Evolutionary conservation across 2,113 vertebrate genomes (phyloP).

Genomic region (Ceyx cyanopectus): DNA sequence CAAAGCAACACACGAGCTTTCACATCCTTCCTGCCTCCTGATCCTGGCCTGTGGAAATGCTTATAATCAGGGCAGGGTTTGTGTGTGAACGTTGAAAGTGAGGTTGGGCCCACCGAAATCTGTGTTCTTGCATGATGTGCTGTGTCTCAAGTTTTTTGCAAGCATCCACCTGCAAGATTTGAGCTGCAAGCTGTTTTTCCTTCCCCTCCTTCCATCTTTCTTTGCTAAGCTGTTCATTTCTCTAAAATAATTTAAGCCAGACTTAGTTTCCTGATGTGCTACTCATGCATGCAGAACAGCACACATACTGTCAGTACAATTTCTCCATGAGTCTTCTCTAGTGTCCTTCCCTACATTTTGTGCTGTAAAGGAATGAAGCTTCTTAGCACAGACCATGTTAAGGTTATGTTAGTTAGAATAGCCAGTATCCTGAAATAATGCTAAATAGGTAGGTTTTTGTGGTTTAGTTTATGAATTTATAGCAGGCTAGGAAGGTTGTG

Average conservation of each 20-base stretch:
- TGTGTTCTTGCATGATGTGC: background rate
- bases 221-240: background rate
- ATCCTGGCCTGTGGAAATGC: background rate
- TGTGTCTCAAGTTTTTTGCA: background rate
- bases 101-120: background rate
- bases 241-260: background rate
- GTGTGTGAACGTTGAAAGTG: background rate
- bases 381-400: background rate
- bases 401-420: background rate
- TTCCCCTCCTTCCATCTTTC: background rate
- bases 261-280: background rate
- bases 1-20: background rate
- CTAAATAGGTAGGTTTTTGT: background rate
- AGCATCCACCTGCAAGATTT: background rate
- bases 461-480: background rate
- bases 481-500: background rate
- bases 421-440: rapidly evolving
- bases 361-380: background rate
- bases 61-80: background rate
- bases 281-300: background rate
- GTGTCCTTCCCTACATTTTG: background rate
- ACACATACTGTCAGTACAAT: background rate
- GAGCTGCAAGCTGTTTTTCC: background rate
- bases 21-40: background rate
- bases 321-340: background rate